Conservation (phyloP, 1,140 invertebrate genomes). For the Wasmannia auropunctata region DNA sequence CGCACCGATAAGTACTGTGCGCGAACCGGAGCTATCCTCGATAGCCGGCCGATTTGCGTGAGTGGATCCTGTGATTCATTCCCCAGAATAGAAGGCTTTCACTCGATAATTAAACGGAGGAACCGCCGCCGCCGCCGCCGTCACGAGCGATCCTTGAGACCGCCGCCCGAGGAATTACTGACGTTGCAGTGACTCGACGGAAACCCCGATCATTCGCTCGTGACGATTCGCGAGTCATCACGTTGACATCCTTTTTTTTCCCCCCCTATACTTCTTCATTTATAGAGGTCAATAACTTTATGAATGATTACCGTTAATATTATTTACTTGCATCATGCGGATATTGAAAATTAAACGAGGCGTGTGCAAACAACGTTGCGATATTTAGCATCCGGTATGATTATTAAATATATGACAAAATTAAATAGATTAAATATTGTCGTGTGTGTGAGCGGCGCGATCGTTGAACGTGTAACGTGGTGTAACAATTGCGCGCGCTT, state of each 20-base stretch:
- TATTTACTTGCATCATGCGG: neutral
- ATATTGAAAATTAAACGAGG: slow-evolving; percentile 39
- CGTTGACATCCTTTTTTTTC: neutral
- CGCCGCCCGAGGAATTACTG: neutral
- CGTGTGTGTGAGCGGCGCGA: neutral
- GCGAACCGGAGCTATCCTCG: slow-evolving; percentile 27
- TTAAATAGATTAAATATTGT: slow-evolving; percentile 37
- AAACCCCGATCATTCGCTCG: neutral
- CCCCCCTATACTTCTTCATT: neutral
- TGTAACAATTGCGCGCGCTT: slow-evolving; percentile 12
- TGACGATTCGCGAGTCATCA: neutral
- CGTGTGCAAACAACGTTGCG: slow-evolving; percentile 1
- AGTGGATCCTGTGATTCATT: slow-evolving; percentile 50
- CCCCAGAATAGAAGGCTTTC: slow-evolving; percentile 34
- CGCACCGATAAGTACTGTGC: slow-evolving; percentile 29
- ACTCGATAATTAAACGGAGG: slow-evolving; percentile 49
- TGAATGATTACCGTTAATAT: neutral
- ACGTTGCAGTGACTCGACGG: neutral
- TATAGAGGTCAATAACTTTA: neutral
- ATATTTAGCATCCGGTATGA: neutral
- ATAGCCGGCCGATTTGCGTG: slow-evolving; percentile 49
- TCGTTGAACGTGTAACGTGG: neutral
- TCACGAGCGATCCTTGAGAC: slow-evolving; percentile 30
- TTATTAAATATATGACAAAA: slow-evolving; percentile 24
- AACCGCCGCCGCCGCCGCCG: neutral